Conservation (phyloP, 2,797 vertebrate species). For the Echiichthys vipera region DNA sequence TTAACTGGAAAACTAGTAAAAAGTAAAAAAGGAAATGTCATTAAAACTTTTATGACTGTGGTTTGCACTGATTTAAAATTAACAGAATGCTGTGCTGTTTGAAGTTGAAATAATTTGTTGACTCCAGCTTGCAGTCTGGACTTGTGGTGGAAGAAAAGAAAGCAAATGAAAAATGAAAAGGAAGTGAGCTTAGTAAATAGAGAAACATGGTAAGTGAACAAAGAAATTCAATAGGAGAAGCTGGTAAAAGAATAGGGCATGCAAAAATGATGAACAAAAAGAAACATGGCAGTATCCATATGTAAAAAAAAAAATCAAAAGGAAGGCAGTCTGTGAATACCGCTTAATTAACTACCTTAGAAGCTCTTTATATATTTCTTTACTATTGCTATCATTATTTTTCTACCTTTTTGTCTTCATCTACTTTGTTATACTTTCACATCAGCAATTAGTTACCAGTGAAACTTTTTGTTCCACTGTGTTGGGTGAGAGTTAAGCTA, state of each 20-base stretch:
- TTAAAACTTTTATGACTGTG: slow-evolving; percentile 50
- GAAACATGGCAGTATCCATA: background rate
- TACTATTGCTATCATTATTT: background rate
- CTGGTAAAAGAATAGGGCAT: background rate
- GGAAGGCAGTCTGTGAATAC: background rate
- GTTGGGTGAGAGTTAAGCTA: too few species aligned
- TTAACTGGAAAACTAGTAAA: slow-evolving; percentile 52
- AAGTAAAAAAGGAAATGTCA: slow-evolving; percentile 26
- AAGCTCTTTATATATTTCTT: background rate
- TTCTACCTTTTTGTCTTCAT: background rate
- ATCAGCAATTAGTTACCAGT: background rate
- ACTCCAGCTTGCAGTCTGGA: slow-evolving; percentile 15
- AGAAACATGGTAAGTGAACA: background rate
- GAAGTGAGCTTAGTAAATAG: background rate
- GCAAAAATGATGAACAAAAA: background rate
- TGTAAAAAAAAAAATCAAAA: background rate
- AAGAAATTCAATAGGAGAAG: background rate
- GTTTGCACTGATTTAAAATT: slow-evolving; percentile 43
- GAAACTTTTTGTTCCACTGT: too few species aligned
- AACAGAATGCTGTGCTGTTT: slow-evolving; percentile 25
- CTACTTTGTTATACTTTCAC: background rate
- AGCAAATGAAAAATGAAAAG: slow-evolving; percentile 2
- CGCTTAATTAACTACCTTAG: background rate
- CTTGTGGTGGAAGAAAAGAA: background rate
- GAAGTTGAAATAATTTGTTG: slow-evolving; percentile 49